phyloP scores from a whole-genome alignment of 2,113 vertebrate species.

The Ancistrus triradiatus region DNA sequence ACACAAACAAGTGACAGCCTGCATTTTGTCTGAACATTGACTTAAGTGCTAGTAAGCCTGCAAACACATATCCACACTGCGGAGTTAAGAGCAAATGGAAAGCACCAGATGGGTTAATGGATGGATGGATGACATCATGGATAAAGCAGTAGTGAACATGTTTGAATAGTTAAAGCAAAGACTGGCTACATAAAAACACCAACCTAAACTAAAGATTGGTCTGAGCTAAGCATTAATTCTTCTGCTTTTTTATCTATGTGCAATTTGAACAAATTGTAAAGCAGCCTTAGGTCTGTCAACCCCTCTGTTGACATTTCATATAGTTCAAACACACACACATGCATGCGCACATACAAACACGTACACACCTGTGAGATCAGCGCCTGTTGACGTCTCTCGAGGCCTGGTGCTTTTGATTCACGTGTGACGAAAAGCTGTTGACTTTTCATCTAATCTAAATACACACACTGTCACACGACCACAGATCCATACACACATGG shows the following conservation, averaged over 20 bases:
- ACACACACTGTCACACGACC: constrained; percentile 1
- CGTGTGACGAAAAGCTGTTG: constrained; percentile 36
- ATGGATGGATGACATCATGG: background rate
- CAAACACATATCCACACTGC: background rate
- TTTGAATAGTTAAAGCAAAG: background rate
- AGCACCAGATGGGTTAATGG: constrained; percentile 4
- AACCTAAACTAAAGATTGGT: too few species aligned
- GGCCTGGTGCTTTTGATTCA: constrained; percentile 12
- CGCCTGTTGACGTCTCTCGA: constrained; percentile 25
- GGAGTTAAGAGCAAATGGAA: constrained; percentile 4
- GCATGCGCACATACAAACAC: constrained; percentile 20
- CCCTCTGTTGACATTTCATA: constrained; percentile 18
- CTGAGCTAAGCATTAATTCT: too few species aligned
- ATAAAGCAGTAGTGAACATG: background rate
- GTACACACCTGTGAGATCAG: constrained; percentile 15
- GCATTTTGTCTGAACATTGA: background rate
- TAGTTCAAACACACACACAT: background rate
- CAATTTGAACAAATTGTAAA: constrained; percentile 13
- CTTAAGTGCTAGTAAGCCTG: background rate
- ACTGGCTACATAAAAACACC: background rate
- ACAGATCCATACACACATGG: background rate
- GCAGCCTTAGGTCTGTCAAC: background rate
- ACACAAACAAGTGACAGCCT: constrained; percentile 12
- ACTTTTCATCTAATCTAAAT: constrained; percentile 37
- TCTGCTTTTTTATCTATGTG: background rate